phyloP scores from a whole-genome alignment of 2,888 invertebrate species.

The Cylloceria caligata region DNA sequence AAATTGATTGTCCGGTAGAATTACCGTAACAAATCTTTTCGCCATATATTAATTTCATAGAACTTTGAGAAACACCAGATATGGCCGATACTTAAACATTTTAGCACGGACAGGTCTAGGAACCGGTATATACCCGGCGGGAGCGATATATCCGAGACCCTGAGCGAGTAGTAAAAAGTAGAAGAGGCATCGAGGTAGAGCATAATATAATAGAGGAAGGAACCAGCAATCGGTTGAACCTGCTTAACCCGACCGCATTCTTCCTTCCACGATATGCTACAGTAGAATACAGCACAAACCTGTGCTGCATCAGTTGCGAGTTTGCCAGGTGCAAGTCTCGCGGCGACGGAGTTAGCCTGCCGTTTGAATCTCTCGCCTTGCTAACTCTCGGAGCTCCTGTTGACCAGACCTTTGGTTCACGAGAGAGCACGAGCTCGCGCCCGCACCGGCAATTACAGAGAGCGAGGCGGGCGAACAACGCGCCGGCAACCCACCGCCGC shows the following conservation, averaged over 20 bases:
- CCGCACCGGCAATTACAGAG: slow-evolving; percentile 59
- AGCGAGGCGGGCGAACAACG: slow-evolving; percentile 44
- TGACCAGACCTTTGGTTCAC: slow-evolving; percentile 18
- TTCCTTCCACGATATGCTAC: slow-evolving; percentile 7
- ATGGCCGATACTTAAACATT: not conserved
- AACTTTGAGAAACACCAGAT: not conserved
- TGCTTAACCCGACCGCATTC: slow-evolving; percentile 47
- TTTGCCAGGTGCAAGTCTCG: slow-evolving; percentile 56
- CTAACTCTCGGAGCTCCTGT: slow-evolving; percentile 35
- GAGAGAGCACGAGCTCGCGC: slow-evolving; percentile 23
- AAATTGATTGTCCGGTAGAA: not conserved
- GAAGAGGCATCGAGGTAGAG: slow-evolving; percentile 6
- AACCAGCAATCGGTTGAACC: slow-evolving; percentile 60
- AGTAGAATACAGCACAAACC: not conserved
- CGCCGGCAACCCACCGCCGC: slow-evolving; percentile 44
- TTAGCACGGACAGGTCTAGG: not conserved
- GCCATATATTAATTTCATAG: not conserved
- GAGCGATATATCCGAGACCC: not conserved
- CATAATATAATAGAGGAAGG: slow-evolving; percentile 17
- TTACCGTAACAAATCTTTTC: not conserved
- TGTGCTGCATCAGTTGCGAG: slow-evolving; percentile 46
- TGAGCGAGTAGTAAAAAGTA: slow-evolving; percentile 14
- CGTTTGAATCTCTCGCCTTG: slow-evolving; percentile 31
- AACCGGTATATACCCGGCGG: not conserved
- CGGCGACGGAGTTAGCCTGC: slow-evolving; percentile 46